phyloP scores from a whole-genome alignment of 2,797 vertebrate genomes.

The Sebastes trivittatus region DNA sequence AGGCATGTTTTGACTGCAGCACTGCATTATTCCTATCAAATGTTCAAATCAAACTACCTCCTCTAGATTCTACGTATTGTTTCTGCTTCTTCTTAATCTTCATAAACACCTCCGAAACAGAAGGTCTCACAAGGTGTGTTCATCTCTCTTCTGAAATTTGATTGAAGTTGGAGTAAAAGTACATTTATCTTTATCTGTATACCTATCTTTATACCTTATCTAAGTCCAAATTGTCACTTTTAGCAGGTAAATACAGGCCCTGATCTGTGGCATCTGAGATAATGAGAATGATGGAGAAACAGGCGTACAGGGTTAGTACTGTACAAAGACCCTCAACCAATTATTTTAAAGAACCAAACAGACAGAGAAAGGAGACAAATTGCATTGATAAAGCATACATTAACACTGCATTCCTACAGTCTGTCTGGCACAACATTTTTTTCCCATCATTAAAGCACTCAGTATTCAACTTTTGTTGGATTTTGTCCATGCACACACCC shows the following conservation, averaged over 20 bases:
- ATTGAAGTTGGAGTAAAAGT: background rate
- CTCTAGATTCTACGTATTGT: background rate
- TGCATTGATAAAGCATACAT: background rate
- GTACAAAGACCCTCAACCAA: background rate
- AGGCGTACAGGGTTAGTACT: background rate
- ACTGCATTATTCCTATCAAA: background rate
- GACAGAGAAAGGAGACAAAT: background rate
- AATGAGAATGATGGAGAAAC: background rate
- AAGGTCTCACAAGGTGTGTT: background rate
- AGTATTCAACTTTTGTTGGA: conserved; percentile 12
- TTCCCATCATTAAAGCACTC: background rate
- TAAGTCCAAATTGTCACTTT: background rate
- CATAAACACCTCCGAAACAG: background rate
- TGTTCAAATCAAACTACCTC: background rate
- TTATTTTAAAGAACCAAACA: background rate
- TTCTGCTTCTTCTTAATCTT: background rate
- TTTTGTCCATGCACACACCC: background rate
- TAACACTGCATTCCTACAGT: background rate
- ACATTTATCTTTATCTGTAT: too few relatives aligned
- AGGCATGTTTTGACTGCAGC: background rate
- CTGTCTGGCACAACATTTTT: background rate
- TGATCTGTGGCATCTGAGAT: background rate
- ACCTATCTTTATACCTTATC: too few relatives aligned
- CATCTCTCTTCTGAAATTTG: background rate
- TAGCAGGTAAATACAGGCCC: background rate